phyloP scores from a whole-genome alignment of 2,113 vertebrate genomes.

The Motacilla alba region DNA sequence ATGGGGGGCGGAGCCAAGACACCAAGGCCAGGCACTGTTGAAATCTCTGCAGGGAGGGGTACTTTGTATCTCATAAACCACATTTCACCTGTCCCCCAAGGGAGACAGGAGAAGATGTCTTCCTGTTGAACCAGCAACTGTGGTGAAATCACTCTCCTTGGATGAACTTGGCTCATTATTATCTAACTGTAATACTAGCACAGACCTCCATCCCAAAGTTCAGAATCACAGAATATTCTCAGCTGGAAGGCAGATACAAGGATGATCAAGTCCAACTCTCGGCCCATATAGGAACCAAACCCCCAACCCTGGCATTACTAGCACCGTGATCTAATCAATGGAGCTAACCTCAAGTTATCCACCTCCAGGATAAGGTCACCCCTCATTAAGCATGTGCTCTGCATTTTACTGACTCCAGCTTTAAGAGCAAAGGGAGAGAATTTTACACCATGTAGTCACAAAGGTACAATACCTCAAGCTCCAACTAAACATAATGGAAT shows the following conservation, averaged over 20 bases:
- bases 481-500: background rate
- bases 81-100: background rate
- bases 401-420: background rate
- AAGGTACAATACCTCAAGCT: background rate
- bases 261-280: background rate
- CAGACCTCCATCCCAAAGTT: background rate
- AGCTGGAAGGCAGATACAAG: background rate
- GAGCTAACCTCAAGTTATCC: background rate
- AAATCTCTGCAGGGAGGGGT: background rate
- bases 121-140: background rate
- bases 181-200: background rate
- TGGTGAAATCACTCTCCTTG: background rate
- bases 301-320: background rate
- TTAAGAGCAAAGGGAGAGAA: background rate
- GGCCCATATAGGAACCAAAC: background rate
- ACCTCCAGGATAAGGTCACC: accelerated
- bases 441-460: background rate
- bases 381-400: accelerated
- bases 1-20: background rate
- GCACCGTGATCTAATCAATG: background rate
- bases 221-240: background rate
- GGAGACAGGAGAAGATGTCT: background rate
- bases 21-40: background rate
- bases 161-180: background rate
- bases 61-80: background rate